Percentiles rank a stretch among this genome's conserved stretches.
phyloP scores from a whole-genome alignment of 2,888 invertebrate species.

The Aspidiotus destructor region DNA sequence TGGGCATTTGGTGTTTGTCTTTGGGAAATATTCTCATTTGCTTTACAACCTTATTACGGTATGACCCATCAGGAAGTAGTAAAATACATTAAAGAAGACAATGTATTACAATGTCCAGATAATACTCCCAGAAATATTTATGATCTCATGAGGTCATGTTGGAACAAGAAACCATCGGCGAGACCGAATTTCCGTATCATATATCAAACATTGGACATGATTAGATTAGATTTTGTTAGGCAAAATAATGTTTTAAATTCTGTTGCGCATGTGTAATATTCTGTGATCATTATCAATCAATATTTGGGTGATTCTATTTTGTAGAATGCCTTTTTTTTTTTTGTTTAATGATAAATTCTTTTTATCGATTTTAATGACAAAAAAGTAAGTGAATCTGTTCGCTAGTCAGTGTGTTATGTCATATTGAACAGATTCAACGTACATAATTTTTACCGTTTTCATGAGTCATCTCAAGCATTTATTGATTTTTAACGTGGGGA shows the following conservation, averaged over 20 bases:
- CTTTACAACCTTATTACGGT: slow-evolving; percentile 91
- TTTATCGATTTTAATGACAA: no score
- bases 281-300: no score
- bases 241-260: slow-evolving; percentile 20
- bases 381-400: no score
- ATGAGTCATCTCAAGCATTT: no score
- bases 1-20: slow-evolving; percentile 95
- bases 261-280: slow-evolving; percentile 6
- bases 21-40: slow-evolving; percentile 96
- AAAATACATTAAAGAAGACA: slow-evolving; percentile 85
- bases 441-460: no score
- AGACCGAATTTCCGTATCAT: slow-evolving; percentile 78
- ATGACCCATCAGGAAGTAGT: slow-evolving; percentile 97
- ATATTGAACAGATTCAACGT: no score
- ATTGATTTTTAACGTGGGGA: no score
- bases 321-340: no score
- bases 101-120: slow-evolving; percentile 81
- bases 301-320: no score
- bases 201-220: slow-evolving; percentile 65
- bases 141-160: slow-evolving; percentile 87
- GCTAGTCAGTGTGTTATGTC: no score
- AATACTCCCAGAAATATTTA: slow-evolving; percentile 78
- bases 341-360: no score
- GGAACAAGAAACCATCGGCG: slow-evolving; percentile 75
- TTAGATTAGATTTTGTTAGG: slow-evolving; percentile 43